Conservation (phyloP, 2,888 invertebrate genomes). For the Andrena bicolor region DNA sequence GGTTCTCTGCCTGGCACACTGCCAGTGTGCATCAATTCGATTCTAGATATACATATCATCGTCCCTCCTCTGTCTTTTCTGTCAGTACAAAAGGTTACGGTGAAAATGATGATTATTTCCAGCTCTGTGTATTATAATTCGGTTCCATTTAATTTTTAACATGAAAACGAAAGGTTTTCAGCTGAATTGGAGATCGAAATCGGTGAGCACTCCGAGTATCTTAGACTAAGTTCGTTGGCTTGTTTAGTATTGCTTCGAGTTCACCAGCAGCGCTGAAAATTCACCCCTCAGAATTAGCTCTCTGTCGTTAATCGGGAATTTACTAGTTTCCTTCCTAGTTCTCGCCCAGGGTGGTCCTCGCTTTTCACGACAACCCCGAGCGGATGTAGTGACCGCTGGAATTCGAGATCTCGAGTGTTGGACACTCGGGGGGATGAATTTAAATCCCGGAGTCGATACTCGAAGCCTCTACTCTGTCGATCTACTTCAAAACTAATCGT, state of each 20-base stretch:
- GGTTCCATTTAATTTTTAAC: not conserved
- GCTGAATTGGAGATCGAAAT: constrained; percentile 27
- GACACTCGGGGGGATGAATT: constrained; percentile 11
- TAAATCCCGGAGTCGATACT: constrained; percentile 10
- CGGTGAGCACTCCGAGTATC: constrained; percentile 59
- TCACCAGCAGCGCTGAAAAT: constrained; percentile 8
- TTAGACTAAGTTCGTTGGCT: constrained; percentile 53
- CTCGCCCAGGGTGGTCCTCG: constrained; percentile 21
- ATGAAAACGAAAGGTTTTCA: not conserved
- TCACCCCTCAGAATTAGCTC: constrained; percentile 41
- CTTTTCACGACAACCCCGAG: constrained; percentile 4
- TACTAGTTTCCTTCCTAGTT: not conserved
- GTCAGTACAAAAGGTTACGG: not conserved
- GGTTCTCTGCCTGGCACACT: not conserved
- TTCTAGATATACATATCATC: too few relatives aligned
- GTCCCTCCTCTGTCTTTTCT: too few relatives aligned
- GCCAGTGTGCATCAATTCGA: not conserved
- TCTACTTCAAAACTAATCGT: not conserved
- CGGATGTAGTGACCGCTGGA: constrained; percentile 19
- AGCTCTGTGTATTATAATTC: too few relatives aligned
- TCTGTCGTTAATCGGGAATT: constrained; percentile 33
- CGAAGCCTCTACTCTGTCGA: not conserved
- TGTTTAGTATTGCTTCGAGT: constrained; percentile 46
- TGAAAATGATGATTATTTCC: constrained; percentile 5
- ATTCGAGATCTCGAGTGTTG: constrained; percentile 24